Evolutionary conservation across 2,888 invertebrate species (phyloP), one percentile per base, ranked within the genome.

Genomic region (Calephelis perditalis): DNA sequence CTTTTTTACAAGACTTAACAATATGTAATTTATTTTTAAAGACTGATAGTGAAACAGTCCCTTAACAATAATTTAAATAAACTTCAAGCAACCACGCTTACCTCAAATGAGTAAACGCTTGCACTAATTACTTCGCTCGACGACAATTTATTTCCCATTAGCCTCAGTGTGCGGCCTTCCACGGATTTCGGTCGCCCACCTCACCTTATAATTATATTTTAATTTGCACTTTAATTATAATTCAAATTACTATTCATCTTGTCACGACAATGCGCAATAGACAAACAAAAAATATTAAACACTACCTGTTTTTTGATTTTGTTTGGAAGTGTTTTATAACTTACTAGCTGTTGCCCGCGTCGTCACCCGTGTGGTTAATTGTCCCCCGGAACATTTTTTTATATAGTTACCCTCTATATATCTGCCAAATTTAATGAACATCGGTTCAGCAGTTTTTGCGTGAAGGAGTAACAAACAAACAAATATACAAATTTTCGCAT

Each of bases 101-200:
- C 79, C 82, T 84, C 80, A 79, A 84, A 82, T 82, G 79, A 75
- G 76, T 76, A 71, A 71, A 72, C 72, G 71, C 72, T 77, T 49
- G 79, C 74, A 82, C 82, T 89, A 88, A 88, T 88, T 88, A 84
- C 80, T 75, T 69, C 71, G 76, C 80, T 78, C 78, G 79, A 74
- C 79, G 86, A 88, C 89, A 89, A 89, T 89, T 89, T 89, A 89
- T 89, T 88, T 88, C 86, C 80, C 89, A 88, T 89, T 88, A 88
- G 76, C 70, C 62, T 59, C 62, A 60, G 49, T 67, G 68, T 68
- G 70, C 66, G 65, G 76, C 87, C 86, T 86, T 87, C 84, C 73
- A 68, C 73, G 73, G 79, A 81, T 82, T 85, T 85, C 79, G 84
- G 82, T 83, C 84, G 77, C 79, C 83, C 75, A 79, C 82, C 83